Percentiles rank a stretch among this genome's conserved stretches.
These are phyloP conservation scores for Osmoderma eremita DNA, from an alignment of 2,888 invertebrate genomes.

Conservation along the genomic window DNA sequence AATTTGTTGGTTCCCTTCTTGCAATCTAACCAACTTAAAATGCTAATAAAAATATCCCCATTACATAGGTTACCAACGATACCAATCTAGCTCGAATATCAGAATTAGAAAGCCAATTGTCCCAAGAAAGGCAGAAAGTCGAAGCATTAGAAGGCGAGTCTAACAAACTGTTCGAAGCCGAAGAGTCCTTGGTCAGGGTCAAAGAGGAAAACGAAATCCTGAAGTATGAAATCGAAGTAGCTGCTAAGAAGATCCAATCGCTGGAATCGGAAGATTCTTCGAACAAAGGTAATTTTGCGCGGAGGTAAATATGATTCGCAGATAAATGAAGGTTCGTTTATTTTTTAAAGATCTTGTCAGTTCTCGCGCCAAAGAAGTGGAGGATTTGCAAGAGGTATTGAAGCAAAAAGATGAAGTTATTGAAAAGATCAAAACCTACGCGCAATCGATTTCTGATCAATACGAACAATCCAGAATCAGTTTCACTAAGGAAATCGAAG, in stretches of 20 bases:
- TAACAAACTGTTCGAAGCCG: slow-evolving; percentile 72
- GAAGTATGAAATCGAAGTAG: slow-evolving; percentile 67
- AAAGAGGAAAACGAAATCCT: slow-evolving; percentile 70
- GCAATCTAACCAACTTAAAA: background rate
- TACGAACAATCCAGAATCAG: slow-evolving; percentile 51
- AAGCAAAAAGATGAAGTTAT: slow-evolving; percentile 35
- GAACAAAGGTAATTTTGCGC: slow-evolving; percentile 63
- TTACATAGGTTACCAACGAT: slow-evolving; percentile 64
- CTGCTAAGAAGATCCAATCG: slow-evolving; percentile 64
- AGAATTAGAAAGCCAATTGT: slow-evolving; percentile 64
- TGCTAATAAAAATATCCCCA: background rate
- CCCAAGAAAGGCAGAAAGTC: slow-evolving; percentile 63
- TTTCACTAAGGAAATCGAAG: slow-evolving; percentile 50
- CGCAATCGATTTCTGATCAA: slow-evolving; percentile 42
- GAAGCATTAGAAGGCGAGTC: slow-evolving; percentile 66
- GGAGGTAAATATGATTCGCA: background rate
- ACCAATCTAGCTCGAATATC: slow-evolving; percentile 64
- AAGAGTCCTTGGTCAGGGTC: slow-evolving; percentile 72
- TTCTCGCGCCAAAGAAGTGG: slow-evolving; percentile 41
- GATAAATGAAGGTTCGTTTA: background rate
- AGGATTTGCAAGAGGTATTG: slow-evolving; percentile 31
- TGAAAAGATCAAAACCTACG: slow-evolving; percentile 32
- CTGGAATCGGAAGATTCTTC: slow-evolving; percentile 35
- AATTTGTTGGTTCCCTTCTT: background rate
- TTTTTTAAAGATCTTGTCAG: slow-evolving; percentile 43